Evolutionary conservation across 2,113 vertebrate species (phyloP), one percentile per base, ranked within the genome.

Genomic region (Tenrec ecaudatus): DNA sequence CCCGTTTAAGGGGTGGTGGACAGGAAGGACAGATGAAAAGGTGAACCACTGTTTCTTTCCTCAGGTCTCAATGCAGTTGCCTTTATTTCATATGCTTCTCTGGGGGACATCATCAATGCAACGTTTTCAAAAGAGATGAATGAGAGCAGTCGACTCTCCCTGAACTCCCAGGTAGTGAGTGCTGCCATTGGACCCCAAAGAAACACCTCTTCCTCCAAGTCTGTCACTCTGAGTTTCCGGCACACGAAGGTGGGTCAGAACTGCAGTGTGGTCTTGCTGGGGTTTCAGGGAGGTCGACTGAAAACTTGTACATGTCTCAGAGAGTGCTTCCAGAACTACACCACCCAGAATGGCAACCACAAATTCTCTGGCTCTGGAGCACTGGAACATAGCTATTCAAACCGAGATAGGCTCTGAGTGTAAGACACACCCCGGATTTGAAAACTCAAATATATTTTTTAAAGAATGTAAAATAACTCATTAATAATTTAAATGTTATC

Each of bases 31-130:
- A 14, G 23, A 31, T 75, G n/a, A 27, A 89, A 66, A 29, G n/a
- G 22, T 10, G 23, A 25, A 20, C 15, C 43, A 43, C 29, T 22
- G 76, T 76, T 64, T 58, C 10, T 92, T 80, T 91, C 29, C 33
- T 86, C 78, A 96, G 96, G 90, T 53, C 78, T 73, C 62, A 91
- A 20, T 17, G 90, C 85, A 3, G 40, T 95, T 27, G 90, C 95
- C 36, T 84, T 96, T 29, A 29, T 96, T 81, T 86, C 90, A 23
- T 96, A 95, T 38, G 53, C 84, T 60, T 89, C 90, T 69, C 92
- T 96, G 14, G 94, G 88, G n/a, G 58, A 94, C 23, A 84, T 96
- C 88, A 86, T 95, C 69, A 89, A 96, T 20, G 95, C 66, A 66
- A 87, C 33, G 0, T 93, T 94, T 58, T 94, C 93, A 86, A 83